Conservation (phyloP, 2,113 vertebrate species). For the Nothobranchius furzeri region DNA sequence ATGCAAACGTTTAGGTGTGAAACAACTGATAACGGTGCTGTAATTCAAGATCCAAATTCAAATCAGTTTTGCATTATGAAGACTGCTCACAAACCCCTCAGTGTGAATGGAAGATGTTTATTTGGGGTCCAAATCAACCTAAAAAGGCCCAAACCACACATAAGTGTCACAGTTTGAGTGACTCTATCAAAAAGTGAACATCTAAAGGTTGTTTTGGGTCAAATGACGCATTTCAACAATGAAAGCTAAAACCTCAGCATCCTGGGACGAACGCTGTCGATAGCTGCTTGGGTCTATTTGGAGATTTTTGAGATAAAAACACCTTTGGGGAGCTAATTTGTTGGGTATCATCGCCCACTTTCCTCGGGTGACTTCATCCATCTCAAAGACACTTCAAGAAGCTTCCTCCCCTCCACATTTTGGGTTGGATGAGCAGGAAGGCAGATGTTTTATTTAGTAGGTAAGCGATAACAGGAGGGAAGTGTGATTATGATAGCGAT, state of each 20-base stretch:
- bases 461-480: slow-evolving; percentile 79
- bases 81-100: no score
- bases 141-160: background rate
- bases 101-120: no score
- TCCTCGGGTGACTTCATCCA: slow-evolving; percentile 53
- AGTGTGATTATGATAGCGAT: slow-evolving; percentile 83
- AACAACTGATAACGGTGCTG: no score
- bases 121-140: no score
- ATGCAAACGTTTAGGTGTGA: no score
- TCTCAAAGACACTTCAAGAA: slow-evolving; percentile 51
- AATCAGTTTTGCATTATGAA: no score
- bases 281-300: slow-evolving; percentile 34
- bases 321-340: slow-evolving; percentile 42
- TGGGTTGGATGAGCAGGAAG: slow-evolving; percentile 60
- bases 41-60: no score
- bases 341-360: slow-evolving; percentile 29
- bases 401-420: slow-evolving; percentile 55
- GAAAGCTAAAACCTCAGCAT: slow-evolving; percentile 26
- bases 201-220: slow-evolving; percentile 32
- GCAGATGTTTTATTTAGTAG: slow-evolving; percentile 80
- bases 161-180: background rate
- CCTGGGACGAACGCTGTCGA: slow-evolving; percentile 33
- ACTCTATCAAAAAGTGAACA: slow-evolving; percentile 11
- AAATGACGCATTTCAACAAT: slow-evolving; percentile 13
- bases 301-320: slow-evolving; percentile 47